Evolutionary conservation across 1,140 invertebrate species (phyloP).

Genomic region (Drosophila littoralis): DNA sequence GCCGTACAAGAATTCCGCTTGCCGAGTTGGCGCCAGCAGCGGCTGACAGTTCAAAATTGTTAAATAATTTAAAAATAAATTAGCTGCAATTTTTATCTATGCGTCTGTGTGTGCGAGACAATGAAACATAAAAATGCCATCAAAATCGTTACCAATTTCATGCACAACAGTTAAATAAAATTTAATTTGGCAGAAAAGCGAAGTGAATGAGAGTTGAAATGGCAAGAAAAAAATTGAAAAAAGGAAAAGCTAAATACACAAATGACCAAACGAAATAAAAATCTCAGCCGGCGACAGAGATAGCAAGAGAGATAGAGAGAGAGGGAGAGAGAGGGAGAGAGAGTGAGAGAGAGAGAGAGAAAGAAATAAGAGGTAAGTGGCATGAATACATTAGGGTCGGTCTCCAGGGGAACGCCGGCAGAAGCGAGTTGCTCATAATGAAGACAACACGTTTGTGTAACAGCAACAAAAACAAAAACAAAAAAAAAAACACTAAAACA

Average conservation of each 20-base stretch:
- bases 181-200: slow-evolving; percentile 77
- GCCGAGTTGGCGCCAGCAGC: slow-evolving; percentile 23
- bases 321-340: background rate
- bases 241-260: slow-evolving; percentile 37
- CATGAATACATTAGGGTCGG: slow-evolving; percentile 8
- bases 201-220: slow-evolving; percentile 52
- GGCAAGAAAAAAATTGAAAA: slow-evolving; percentile 15
- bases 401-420: slow-evolving; percentile 25
- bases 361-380: background rate
- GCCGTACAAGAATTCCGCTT: slow-evolving; percentile 23
- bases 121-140: slow-evolving; percentile 59
- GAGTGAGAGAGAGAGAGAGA: background rate
- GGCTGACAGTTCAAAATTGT: slow-evolving; percentile 66
- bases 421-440: slow-evolving; percentile 52
- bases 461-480: slow-evolving; percentile 26
- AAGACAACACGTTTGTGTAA: slow-evolving; percentile 58
- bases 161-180: slow-evolving; percentile 80
- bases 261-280: slow-evolving; percentile 57
- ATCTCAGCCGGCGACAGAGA: slow-evolving; percentile 14
- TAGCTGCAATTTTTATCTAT: slow-evolving; percentile 64
- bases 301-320: background rate
- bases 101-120: slow-evolving; percentile 38
- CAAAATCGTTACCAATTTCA: slow-evolving; percentile 73
- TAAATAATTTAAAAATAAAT: slow-evolving; percentile 83
- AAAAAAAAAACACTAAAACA: slow-evolving; percentile 28